Base-by-base conservation (phyloP, 1,140 invertebrate species). In the Trichonephila clavipes region DNA sequence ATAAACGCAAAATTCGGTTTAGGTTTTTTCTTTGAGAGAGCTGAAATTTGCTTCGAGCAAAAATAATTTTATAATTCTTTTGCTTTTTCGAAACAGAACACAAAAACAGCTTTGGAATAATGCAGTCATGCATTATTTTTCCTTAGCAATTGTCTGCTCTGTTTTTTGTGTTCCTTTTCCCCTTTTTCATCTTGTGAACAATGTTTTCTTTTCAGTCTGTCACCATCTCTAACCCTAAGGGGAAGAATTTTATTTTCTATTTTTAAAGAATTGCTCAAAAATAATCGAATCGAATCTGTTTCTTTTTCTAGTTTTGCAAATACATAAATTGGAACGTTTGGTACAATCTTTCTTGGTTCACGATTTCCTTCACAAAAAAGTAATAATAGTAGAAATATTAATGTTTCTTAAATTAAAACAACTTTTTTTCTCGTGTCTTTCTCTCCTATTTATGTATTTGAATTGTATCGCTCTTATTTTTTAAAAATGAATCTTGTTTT, bases 131-230 rank as follows among this genome's bases (percentile, higher is more conserved):
- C 21, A 34, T 34, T 34, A 18, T 77, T 77, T 19, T 62, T 62
- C 16, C 16, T 18, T 19, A 21, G 28, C 28, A 34, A 34, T 77
- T 16, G 72, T 77, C 28, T 34, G 28, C 16, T 77, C 34, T 77
- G 18, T 28, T 51, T 77, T 28, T 77, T 28, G 14, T 40, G 14
- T 40, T 16, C 34, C 72, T 34, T 24, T 77, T 21, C 16, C 2
- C 21, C 62, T 19, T 14, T 34, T 77, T 77, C 34, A 77, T 77
- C 72, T 77, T 28, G 72, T 77, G 28, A 77, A 77, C 72, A 28
- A 77, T 77, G 28, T 77, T 34, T 77, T 77, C 28, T 77, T 77
- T 77, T 77, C 28, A 34, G 72, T 40, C 72, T 77, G 72, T 77
- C 72, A 77, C 72, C 72, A 18, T 77, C 16, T 28, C 72, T 34